Base-by-base conservation (phyloP, 2,888 invertebrate genomes). In the Cyaniris semiargus region DNA sequence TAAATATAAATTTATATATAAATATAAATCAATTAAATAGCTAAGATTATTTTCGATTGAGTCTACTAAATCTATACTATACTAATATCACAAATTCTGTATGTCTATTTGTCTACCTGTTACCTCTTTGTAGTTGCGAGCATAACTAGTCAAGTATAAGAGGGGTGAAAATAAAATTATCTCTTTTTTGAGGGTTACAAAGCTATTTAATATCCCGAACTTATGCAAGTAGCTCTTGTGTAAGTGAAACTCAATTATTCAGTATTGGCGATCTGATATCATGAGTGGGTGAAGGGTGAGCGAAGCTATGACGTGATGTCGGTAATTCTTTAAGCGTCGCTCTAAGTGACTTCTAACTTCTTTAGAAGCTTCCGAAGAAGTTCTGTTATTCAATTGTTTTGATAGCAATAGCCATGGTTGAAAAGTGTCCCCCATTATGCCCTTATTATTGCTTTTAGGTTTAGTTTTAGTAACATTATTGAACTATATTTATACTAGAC, bases 261-360 rank as follows among this genome's bases (percentile, higher is more conserved):
- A 27, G 66, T 66, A 66, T 31, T 18, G 31, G 6, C 18, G 66
- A 31, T 18, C 27, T 18, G 27, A 66, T 66, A 27, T 82, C n/a
- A n/a, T n/a, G n/a, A n/a, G n/a, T n/a, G n/a, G n/a, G n/a, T n/a
- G n/a, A n/a, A n/a, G n/a, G 82, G 78, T 81, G 81, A 83, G 81
- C 83, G 66, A 18, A 66, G 6, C 27, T 66, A 31, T 66, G 66
- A 66, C 66, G 66, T 66, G 66, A 27, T 27, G 15, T 66, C 66
- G 66, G 66, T 66, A 66, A 66, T 66, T 66, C 27, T 66, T 66
- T 66, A 66, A 66, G 66, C 66, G 66, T 31, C 23, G 66, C 1
- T 66, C 27, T 66, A 31, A 66, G 66, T 66, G 66, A 66, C 31
- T 66, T 31, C 31, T 66, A 66, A 66, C 66, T 66, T 66, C 66